Evolutionary conservation across 2,797 vertebrate species (phyloP).

Genomic region (Salarias fasciatus): DNA sequence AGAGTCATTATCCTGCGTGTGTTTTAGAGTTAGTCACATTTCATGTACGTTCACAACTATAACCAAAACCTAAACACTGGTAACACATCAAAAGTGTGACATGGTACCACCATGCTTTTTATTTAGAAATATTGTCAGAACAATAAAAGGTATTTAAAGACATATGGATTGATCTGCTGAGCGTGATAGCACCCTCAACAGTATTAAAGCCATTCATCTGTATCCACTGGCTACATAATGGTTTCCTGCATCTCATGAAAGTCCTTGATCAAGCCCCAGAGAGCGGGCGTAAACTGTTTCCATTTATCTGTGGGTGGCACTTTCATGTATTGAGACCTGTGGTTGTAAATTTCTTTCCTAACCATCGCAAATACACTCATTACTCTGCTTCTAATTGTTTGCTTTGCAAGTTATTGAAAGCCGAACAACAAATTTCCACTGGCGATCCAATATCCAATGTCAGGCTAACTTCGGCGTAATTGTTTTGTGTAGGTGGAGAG

Average conservation of each 20-base stretch:
- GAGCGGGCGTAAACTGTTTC: background rate
- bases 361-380: constrained; percentile 23
- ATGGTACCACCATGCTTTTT: background rate
- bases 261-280: constrained; percentile 23
- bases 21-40: too few relatives aligned
- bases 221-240: constrained; percentile 8
- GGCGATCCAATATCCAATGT: constrained; percentile 36
- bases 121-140: background rate
- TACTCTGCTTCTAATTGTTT: constrained; percentile 38
- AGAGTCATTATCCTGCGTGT: too few relatives aligned
- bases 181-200: constrained; percentile 7
- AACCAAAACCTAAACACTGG: background rate
- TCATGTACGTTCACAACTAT: too few relatives aligned
- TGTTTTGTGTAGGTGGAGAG: constrained; percentile 44
- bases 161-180: constrained; percentile 5
- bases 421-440: constrained; percentile 27
- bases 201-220: constrained; percentile 11
- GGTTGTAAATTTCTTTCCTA: constrained; percentile 35
- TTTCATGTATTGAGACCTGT: constrained; percentile 31
- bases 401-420: constrained; percentile 41
- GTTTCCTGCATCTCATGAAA: constrained; percentile 32
- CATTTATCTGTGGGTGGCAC: constrained; percentile 16
- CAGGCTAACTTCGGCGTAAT: constrained; percentile 18
- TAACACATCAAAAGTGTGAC: too few relatives aligned
- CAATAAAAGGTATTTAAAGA: background rate